Evolutionary conservation across 2,113 vertebrate genomes (phyloP), one percentile per base, ranked within the genome.

Genomic region (Nanger granti): DNA sequence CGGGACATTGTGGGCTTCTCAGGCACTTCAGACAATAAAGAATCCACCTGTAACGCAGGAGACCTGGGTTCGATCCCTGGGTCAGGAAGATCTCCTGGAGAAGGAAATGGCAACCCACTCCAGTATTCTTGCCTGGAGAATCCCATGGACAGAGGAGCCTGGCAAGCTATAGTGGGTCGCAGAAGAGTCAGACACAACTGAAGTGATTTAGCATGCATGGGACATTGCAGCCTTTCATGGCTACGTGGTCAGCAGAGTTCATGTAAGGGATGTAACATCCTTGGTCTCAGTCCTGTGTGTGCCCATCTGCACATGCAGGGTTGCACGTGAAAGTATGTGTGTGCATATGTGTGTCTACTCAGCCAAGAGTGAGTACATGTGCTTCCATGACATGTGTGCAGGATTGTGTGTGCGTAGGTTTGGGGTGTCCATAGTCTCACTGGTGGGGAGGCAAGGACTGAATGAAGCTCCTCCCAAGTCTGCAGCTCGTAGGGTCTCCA

Each of bases 161-260:
- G n/a, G 20, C 1, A 3, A 24, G 69, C 20, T 76, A 76, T 11
- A 3, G 10, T 37, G 10, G 69, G 37, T 76, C 6, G 0, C 37
- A 76, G 20, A 76, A 26, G 37, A 76, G 10, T 76, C 69, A 24
- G 69, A 76, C n/a, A 26, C 37, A 7, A 76, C 69, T 76, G 37
- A 76, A 26, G 69, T 41, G 37, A 76, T 24, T 76, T 76, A 76
- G 69, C 37, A 3, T 76, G 69, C 37, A 14, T 4, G 28, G 59
- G 76, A 60, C 31, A 54, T 34, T 2, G 0, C 31, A 57, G 76
- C 17, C n/a, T 57, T 62, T n/a, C 49, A 2, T 41, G 64, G 29
- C 41, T 49, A 54, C 8, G 1, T 15, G 66, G 17, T 55, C 3
- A 18, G 60, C 26, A 91, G 66, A 79, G 47, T 9, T 92, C 60